Conservation (phyloP, 2,888 invertebrate species). For the Cryptocephalus moraei region DNA sequence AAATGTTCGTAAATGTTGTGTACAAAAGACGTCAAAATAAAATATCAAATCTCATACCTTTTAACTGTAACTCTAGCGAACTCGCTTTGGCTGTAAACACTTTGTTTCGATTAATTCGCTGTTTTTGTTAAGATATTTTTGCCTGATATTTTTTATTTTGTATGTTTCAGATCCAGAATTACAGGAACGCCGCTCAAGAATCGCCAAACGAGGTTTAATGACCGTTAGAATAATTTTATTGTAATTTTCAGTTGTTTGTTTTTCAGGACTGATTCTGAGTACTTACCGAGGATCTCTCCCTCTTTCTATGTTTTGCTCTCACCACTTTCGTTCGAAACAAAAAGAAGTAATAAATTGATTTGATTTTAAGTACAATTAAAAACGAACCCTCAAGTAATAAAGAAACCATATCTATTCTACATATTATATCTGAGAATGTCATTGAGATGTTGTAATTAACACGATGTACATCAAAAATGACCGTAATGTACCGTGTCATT, state of each 20-base stretch:
- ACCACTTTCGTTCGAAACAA: too few species aligned
- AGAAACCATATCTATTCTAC: conserved; percentile 10
- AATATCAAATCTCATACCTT: too few species aligned
- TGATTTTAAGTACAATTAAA: too few species aligned
- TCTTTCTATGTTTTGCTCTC: too few species aligned
- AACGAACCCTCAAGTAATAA: conserved; percentile 6
- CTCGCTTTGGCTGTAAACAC: too few species aligned
- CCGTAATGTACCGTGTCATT: background rate
- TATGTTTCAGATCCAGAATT: conserved; percentile 28
- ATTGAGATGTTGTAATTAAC: conserved; percentile 5
- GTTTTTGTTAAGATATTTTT: too few species aligned
- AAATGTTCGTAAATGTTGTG: too few species aligned
- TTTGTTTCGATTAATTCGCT: too few species aligned
- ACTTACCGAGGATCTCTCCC: too few species aligned
- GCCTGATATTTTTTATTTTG: background rate
- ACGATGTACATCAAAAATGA: conserved; percentile 3
- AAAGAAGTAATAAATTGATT: too few species aligned
- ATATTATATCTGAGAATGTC: background rate
- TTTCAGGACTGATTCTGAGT: conserved; percentile 4
- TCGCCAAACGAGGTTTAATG: conserved; percentile 14
- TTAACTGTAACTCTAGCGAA: too few species aligned
- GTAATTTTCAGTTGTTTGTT: conserved; percentile 5
- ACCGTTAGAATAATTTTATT: conserved; percentile 8
- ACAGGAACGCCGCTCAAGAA: conserved; percentile 25
- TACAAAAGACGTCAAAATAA: too few species aligned